A percentile compares a stretch with the other conserved stretches of the same genome.
Conservation (phyloP, 2,888 invertebrate species). For the Gari tellinella region DNA sequence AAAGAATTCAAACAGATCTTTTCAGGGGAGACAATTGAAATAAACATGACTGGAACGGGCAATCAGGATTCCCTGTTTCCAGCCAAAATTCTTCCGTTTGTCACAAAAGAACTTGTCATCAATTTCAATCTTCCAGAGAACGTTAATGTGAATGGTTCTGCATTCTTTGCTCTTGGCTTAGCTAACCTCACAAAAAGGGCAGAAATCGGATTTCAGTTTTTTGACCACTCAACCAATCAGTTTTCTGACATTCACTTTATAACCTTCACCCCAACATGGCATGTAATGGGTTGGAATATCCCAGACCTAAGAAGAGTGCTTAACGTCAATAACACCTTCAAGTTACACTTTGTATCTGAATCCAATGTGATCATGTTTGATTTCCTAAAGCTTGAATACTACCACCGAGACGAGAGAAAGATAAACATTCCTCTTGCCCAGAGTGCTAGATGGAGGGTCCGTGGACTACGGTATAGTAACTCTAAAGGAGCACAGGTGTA, state of each 20-base stretch:
- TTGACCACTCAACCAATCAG: slow-evolving; percentile 9
- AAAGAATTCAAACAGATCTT: slow-evolving; percentile 41
- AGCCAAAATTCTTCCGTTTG: slow-evolving; percentile 48
- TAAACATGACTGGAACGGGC: slow-evolving; percentile 29
- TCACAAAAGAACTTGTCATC: slow-evolving; percentile 39
- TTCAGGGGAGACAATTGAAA: slow-evolving; percentile 17
- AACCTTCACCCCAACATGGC: slow-evolving; percentile 37
- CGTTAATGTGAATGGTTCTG: slow-evolving; percentile 35
- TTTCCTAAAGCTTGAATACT: slow-evolving; percentile 46
- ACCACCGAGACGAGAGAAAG: slow-evolving; percentile 30
- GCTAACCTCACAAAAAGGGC: slow-evolving; percentile 46
- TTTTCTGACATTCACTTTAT: slow-evolving; percentile 35
- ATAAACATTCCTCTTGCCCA: slow-evolving; percentile 11
- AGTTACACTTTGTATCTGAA: slow-evolving; percentile 42
- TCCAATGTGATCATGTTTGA: slow-evolving; percentile 57
- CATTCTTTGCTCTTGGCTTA: slow-evolving; percentile 46
- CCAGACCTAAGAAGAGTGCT: slow-evolving; percentile 15
- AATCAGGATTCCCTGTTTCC: slow-evolving; percentile 35
- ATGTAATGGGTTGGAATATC: slow-evolving; percentile 56
- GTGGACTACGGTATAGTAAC: slow-evolving; percentile 34
- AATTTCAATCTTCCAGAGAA: slow-evolving; percentile 36
- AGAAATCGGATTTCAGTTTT: slow-evolving; percentile 45
- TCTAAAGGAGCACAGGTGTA: slow-evolving; percentile 27
- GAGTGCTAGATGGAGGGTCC: slow-evolving; percentile 18
- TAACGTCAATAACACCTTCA: slow-evolving; percentile 17